Evolutionary conservation across 2,888 invertebrate genomes (phyloP), one percentile per base, ranked within the genome.

Genomic region (Trichogramma evanescens): DNA sequence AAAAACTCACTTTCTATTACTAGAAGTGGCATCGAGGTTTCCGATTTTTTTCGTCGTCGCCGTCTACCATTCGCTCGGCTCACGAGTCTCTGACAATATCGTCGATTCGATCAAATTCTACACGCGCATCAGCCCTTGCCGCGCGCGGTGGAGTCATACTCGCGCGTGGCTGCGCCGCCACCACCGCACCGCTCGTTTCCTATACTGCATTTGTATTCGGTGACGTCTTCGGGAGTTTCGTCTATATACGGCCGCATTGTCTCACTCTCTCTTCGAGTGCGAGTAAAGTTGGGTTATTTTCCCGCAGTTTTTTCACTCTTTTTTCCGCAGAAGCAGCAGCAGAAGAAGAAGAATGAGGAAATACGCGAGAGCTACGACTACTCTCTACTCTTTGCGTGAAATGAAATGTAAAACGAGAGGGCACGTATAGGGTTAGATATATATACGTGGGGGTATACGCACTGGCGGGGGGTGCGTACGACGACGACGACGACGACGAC

Each of bases 381-480:
- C 55, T 59, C 48, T 48, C 46, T 49, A 57, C 46, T 26, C 39
- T 54, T n/a, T 40, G 63, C 44, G 59, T 58, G 57, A 64, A 64
- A 64, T 64, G 61, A 64, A 64, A 62, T 59, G 64, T 62, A 59
- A 64, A 61, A 57, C 61, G 59, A 49, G 55, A 13, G 13, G 46
- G 46, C 10, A n/a, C 9, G 45, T 10, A 45, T 9, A 9, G 7
- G 13, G 46, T 13, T n/a, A 46, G n/a, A 13, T 13, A 13, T 13
- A 13, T 13, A 13, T 13, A 2, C 13, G 13, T 13, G 13, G 13
- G 13, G 44, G 38, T 38, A 38, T 41, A n/a, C 42, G 13, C 38
- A 40, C 40, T 4, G 40, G 46, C 26, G 50, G 40, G 41, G 10
- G n/a, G 13, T 9, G 44, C 41, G 44, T 39, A 41, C 52, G 10